Conservation (phyloP, 2,888 invertebrate genomes). For the Alsophila aescularia region DNA sequence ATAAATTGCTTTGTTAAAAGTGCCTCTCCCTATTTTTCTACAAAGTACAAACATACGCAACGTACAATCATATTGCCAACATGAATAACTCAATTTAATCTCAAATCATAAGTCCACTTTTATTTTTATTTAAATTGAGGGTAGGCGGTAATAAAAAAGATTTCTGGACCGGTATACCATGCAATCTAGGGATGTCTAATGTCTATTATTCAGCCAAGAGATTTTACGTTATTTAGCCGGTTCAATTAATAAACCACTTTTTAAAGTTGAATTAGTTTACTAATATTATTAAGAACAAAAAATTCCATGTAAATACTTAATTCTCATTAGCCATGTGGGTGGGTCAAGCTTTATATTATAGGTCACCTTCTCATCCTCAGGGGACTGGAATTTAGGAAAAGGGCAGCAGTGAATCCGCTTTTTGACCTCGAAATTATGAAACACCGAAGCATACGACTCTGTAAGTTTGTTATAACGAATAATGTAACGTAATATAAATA, state of each 20-base stretch:
- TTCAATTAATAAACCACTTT: neutral
- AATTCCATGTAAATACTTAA: too few relatives aligned
- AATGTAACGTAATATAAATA: too few relatives aligned
- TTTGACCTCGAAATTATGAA: too few relatives aligned
- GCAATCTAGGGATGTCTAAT: neutral
- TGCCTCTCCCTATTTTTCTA: neutral
- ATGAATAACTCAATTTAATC: neutral
- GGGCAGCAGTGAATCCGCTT: too few relatives aligned
- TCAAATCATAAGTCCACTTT: neutral
- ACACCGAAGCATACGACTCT: too few relatives aligned
- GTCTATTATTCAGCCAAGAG: constrained; percentile 1
- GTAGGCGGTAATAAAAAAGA: constrained; percentile 41
- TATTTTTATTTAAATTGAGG: constrained; percentile 36
- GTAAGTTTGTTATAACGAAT: too few relatives aligned
- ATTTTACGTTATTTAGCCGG: neutral
- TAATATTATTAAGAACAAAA: too few relatives aligned
- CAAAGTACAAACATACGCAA: neutral
- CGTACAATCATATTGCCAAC: neutral
- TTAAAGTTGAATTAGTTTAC: neutral
- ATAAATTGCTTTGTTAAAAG: too few relatives aligned
- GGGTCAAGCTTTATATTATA: too few relatives aligned
- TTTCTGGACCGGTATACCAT: constrained; percentile 3
- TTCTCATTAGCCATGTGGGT: too few relatives aligned
- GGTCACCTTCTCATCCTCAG: too few relatives aligned
- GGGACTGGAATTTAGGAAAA: too few relatives aligned